Conservation (phyloP, 1,140 invertebrate species). For the Varroa destructor region DNA sequence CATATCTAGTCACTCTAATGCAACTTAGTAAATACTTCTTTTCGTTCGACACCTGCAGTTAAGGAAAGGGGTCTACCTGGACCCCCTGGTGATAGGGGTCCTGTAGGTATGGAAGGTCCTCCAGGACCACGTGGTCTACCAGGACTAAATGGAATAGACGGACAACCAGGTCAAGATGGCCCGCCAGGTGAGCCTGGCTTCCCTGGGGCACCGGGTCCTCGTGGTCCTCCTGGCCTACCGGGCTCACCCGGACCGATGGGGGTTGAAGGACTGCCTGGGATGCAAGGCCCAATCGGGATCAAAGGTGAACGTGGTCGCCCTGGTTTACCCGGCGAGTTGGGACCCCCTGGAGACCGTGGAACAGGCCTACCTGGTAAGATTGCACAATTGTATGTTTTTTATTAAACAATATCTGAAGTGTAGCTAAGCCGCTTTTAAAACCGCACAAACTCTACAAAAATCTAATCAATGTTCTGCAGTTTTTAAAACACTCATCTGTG, state of each 20-base stretch:
- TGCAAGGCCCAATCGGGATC: slow-evolving; percentile 31
- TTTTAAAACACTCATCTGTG: no score
- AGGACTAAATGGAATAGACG: slow-evolving; percentile 1
- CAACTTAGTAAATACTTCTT: no score
- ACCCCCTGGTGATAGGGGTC: slow-evolving; percentile 30
- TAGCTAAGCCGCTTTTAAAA: no score
- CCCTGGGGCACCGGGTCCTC: slow-evolving; percentile 12
- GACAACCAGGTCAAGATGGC: slow-evolving; percentile 31
- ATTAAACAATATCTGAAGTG: no score
- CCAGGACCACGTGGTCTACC: slow-evolving; percentile 26
- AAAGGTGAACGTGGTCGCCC: slow-evolving; percentile 33
- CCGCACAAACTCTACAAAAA: no score
- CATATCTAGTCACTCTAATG: no score
- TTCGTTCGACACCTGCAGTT: neutral
- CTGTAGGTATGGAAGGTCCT: slow-evolving; percentile 30
- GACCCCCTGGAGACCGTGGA: slow-evolving; percentile 34
- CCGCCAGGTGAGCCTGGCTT: neutral
- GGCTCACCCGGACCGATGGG: slow-evolving; percentile 24
- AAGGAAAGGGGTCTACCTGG: slow-evolving; percentile 28
- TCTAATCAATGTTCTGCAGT: no score
- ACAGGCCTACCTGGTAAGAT: neutral
- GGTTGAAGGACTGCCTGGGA: slow-evolving; percentile 29
- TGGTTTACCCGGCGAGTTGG: slow-evolving; percentile 32
- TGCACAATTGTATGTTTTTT: no score
- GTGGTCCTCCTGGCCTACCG: slow-evolving; percentile 13